Conservation (phyloP, 2,888 invertebrate species). For the Pantelozetes paolii region DNA sequence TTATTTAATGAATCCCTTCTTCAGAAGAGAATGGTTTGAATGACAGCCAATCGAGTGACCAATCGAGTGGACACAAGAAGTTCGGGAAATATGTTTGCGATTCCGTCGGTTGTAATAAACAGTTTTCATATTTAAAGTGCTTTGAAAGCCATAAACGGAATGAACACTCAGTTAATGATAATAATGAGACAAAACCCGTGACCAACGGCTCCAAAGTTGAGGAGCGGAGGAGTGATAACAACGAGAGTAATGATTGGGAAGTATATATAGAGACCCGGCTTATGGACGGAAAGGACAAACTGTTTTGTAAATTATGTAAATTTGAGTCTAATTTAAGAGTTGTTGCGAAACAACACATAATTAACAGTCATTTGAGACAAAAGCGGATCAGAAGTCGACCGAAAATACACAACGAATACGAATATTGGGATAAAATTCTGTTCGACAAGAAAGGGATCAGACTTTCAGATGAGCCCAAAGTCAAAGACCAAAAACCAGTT, state of each 20-base stretch:
- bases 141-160: conserved; percentile 10
- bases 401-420: conserved; percentile 21
- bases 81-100: conserved; percentile 1
- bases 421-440: conserved; percentile 27
- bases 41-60: background rate
- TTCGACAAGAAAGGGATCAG: conserved; percentile 2
- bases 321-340: background rate
- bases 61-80: background rate
- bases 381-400: conserved; percentile 21
- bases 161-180: background rate
- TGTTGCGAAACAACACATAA: conserved; percentile 20
- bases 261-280: background rate
- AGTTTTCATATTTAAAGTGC: conserved; percentile 18
- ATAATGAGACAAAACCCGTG: background rate
- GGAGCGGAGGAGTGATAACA: too few relatives aligned
- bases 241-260: background rate
- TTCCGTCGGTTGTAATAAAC: conserved; percentile 7
- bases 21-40: background rate
- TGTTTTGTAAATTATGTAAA: background rate
- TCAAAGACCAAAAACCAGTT: background rate
- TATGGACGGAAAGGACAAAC: background rate
- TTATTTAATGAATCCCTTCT: background rate
- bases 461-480: background rate
- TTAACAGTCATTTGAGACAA: conserved; percentile 28
- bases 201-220: background rate